Evolutionary conservation across 2,888 invertebrate species (phyloP), one percentile per base, ranked within the genome.

Genomic region (Reticulitermes lucifugus): DNA sequence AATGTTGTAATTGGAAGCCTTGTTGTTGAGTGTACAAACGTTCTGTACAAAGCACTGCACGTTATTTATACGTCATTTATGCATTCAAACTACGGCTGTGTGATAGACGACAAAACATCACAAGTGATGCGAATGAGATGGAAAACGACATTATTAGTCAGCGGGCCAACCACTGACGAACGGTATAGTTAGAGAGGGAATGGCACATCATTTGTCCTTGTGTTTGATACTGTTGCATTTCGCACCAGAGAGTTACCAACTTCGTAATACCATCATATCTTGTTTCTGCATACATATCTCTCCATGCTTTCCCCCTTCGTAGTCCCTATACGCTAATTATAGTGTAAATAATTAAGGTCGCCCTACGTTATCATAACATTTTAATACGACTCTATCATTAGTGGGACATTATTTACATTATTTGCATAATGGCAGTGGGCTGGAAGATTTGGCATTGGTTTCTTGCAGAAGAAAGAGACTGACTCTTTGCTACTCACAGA

Each of bases 201-300:
- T 65, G 65, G 65, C 65, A 65, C 65, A 65, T 65, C 65, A 65
- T 65, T 65, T 65, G 65, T 65, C 65, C n/a, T 25, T 25, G n/a
- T 65, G n/a, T 65, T n/a, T n/a, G 65, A 25, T n/a, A 25, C 25
- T 25, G 25, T 65, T 65, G 6, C 65, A 65, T 1, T 65, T 65
- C 65, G n/a, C 65, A 65, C 25, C n/a, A n/a, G n/a, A n/a, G 65
- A 25, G 14, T 65, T n/a, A 12, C 25, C 65, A 65, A 25, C 65
- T n/a, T 25, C 7, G n/a, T 12, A 65, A 25, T 65, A 6, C 25
- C 65, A n/a, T n/a, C 65, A n/a, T 25, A n/a, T 12, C n/a, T 55
- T 55, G 18, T 55, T 55, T 55, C 55, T 55, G 18, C 18, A 55
- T 18, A 55, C 55, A 35, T 35, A 55, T 18, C 18, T 18, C 14